These are phyloP conservation scores for Vulpes lagopus DNA, from an alignment of 2,113 vertebrate species.

Conservation along the genomic window DNA sequence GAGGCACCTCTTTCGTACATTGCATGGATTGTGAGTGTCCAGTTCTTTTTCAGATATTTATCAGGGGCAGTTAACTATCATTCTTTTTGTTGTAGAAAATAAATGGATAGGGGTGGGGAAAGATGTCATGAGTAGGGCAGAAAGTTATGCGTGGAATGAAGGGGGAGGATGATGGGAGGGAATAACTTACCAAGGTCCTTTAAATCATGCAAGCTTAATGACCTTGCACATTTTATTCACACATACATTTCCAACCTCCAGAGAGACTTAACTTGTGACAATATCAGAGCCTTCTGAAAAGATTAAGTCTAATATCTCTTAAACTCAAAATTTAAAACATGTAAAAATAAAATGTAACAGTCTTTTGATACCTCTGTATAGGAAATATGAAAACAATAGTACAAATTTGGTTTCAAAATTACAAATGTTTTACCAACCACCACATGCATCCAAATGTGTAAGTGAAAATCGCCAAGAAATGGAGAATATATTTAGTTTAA, in stretches of 20 bases:
- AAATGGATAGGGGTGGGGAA: constrained; percentile 61
- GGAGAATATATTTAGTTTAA: neutral
- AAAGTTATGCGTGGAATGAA: constrained; percentile 85
- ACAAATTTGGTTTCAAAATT: constrained; percentile 42
- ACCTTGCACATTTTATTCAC: constrained; percentile 79
- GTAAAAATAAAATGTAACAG: neutral
- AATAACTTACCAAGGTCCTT: constrained; percentile 66
- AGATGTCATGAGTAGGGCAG: constrained; percentile 69
- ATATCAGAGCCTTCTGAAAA: constrained; percentile 35
- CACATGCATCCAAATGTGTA: neutral
- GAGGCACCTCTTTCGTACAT: neutral
- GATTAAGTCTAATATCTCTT: neutral
- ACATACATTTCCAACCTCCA: constrained; percentile 32
- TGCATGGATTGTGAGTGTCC: constrained; percentile 2
- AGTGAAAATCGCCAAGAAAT: constrained; percentile 21
- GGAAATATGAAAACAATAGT: neutral
- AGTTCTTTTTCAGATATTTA: constrained; percentile 67
- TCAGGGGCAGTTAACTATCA: constrained; percentile 64
- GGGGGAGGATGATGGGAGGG: constrained; percentile 68
- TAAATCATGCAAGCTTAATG: constrained; percentile 68
- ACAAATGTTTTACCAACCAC: neutral
- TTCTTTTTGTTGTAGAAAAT: constrained; percentile 77
- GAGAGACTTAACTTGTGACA: constrained; percentile 37
- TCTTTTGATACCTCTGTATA: neutral
- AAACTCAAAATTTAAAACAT: constrained; percentile 7